Base-by-base conservation (phyloP, 2,797 vertebrate species). In the Meda fulgida region DNA sequence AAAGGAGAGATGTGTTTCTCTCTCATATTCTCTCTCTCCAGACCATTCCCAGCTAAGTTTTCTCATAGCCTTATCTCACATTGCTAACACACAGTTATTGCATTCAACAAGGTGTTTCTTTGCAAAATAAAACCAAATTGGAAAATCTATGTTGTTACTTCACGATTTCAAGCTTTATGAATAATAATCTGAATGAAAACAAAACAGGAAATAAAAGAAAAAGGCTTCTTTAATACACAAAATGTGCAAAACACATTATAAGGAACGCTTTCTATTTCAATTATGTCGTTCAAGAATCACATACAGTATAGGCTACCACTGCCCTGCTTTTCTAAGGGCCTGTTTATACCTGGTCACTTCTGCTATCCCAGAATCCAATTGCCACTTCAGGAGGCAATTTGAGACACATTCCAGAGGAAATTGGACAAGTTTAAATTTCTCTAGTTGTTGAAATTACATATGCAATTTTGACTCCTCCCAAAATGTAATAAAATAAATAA, bases 11-110 rank as follows among this genome's bases (percentile, higher is more conserved):
- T 55, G 31, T 75, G 58, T 40, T 65, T 75, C 16, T 58, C 46
- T 72, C 43, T 71, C 58, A n/a, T n/a, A 53, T 71, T 31, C 66
- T 66, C 58, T 73, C 73, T 58, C 29, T 80, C 71, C 67, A 48
- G 71, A 31, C 80, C 65, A 58, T 75, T 81, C 79, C 36, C 73
- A 83, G 75, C 60, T 69, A 48, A 51, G 26, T 48, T 79, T 67
- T 76, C 46, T 23, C 46, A 21, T 71, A 40, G 67, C 34, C 80
- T 79, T 70, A 51, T 38, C 66, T 63, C 38, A 81, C 55, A 86
- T 26, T 65, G 60, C 19, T 53, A 34, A 75, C 66, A 75, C 66
- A 83, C 55, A 76, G 60, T 66, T 19, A 58, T 38, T 36, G 21
- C 40, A 75, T 65, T 69, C 46, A 78, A 70, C 46, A 69, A 67